Conservation (phyloP, 2,888 invertebrate genomes). For the Conus canariensis region DNA sequence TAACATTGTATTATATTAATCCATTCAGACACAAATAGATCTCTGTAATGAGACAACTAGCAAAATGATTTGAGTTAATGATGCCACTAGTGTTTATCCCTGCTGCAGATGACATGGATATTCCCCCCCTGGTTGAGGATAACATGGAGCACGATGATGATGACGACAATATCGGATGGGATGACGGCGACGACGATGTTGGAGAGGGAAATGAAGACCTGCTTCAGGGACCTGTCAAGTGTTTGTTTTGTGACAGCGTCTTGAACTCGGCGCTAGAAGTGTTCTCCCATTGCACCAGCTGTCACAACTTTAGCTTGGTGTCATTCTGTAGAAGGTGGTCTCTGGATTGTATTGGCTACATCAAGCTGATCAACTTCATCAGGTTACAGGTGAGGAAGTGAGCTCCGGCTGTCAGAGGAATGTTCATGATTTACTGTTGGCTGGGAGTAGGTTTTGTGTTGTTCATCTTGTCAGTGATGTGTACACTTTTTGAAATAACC, state of each 20-base stretch:
- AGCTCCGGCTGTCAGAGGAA: too few relatives aligned
- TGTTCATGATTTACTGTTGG: too few relatives aligned
- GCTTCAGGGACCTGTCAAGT: conserved; percentile 57
- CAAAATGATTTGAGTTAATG: neutral
- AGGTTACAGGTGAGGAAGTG: conserved; percentile 63
- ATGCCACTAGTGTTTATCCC: neutral
- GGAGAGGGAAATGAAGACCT: conserved; percentile 53
- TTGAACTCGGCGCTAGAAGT: conserved; percentile 56
- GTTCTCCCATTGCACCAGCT: conserved; percentile 59
- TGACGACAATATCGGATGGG: conserved; percentile 43
- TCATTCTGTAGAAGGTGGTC: conserved; percentile 54
- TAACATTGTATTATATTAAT: too few relatives aligned
- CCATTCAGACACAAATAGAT: too few relatives aligned
- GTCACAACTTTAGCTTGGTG: conserved; percentile 64
- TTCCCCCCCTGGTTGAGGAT: conserved; percentile 38
- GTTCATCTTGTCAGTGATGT: too few relatives aligned
- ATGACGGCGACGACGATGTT: conserved; percentile 57
- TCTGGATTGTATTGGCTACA: conserved; percentile 74
- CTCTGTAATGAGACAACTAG: too few relatives aligned
- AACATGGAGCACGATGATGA: conserved; percentile 42
- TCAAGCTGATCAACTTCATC: conserved; percentile 76
- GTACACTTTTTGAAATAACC: too few relatives aligned
- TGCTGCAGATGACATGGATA: conserved; percentile 32
- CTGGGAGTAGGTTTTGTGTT: too few relatives aligned
- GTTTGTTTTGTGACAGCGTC: conserved; percentile 64